Percentiles rank a stretch among this genome's conserved stretches.
Evolutionary conservation across 2,797 vertebrate species (phyloP).

Genomic region (Carapus acus): DNA sequence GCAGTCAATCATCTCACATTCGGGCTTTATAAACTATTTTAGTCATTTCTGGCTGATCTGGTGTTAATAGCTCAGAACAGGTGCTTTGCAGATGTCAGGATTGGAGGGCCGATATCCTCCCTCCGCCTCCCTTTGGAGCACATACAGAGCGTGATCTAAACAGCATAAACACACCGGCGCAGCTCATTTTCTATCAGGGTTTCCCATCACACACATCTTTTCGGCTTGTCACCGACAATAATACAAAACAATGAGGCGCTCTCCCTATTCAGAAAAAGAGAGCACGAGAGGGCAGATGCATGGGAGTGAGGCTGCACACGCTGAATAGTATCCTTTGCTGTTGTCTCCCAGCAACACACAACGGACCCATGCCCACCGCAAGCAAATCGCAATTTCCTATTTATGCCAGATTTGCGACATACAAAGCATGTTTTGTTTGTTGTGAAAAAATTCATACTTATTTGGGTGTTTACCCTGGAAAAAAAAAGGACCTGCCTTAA

Average conservation of each 20-base stretch:
- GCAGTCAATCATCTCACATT: slow-evolving; percentile 3
- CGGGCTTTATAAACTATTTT: slow-evolving; percentile 19
- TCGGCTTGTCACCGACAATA: slow-evolving; percentile 65
- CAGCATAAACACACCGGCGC: slow-evolving; percentile 61
- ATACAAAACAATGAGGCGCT: slow-evolving; percentile 65
- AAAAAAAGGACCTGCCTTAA: slow-evolving; percentile 14
- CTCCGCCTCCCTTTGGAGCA: slow-evolving; percentile 40
- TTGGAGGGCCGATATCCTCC: slow-evolving; percentile 42
- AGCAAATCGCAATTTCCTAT: slow-evolving; percentile 47
- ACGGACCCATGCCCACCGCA: slow-evolving; percentile 52
- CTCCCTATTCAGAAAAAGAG: slow-evolving; percentile 55
- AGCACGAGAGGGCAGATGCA: slow-evolving; percentile 9
- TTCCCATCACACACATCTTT: slow-evolving; percentile 66
- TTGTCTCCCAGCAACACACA: slow-evolving; percentile 61
- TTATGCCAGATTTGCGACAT: slow-evolving; percentile 29
- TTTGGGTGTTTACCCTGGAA: slow-evolving; percentile 48
- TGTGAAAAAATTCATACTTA: slow-evolving; percentile 37
- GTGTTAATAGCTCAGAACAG: slow-evolving; percentile 56
- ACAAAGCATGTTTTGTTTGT: slow-evolving; percentile 16
- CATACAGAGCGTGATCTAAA: slow-evolving; percentile 57
- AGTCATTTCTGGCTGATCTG: slow-evolving; percentile 36
- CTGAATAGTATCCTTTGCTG: slow-evolving; percentile 60
- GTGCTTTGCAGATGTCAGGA: slow-evolving; percentile 73
- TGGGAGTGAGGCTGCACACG: slow-evolving; percentile 46
- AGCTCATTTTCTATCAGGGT: slow-evolving; percentile 59